Evolutionary conservation across 2,113 vertebrate species (phyloP).

Genomic region (Coregonus clupeaformis): DNA sequence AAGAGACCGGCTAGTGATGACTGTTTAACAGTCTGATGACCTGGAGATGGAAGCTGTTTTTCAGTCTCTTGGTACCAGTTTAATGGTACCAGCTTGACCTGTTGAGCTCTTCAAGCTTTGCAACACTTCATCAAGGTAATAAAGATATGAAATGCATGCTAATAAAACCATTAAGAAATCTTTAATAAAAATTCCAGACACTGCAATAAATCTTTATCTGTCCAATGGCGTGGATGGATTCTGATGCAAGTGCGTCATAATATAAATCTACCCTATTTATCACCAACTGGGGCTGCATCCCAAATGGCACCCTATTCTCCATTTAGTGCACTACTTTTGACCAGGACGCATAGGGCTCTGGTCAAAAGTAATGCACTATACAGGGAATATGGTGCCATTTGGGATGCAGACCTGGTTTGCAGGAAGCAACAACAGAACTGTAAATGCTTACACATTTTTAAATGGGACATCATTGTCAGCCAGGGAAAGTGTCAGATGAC

Average conservation of each 20-base stretch:
- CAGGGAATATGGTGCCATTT: too few relatives aligned
- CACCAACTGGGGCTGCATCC: background rate
- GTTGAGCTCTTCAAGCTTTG: background rate
- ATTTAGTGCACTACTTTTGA: too few relatives aligned
- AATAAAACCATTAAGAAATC: constrained; percentile 13
- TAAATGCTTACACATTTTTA: background rate
- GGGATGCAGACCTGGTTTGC: too few relatives aligned
- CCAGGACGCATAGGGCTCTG: too few relatives aligned
- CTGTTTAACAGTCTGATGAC: too few relatives aligned
- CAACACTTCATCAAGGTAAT: background rate
- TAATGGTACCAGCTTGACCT: too few relatives aligned
- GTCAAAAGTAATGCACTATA: too few relatives aligned
- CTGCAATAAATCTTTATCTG: constrained; percentile 27
- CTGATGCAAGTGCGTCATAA: background rate
- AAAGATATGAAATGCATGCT: constrained; percentile 9
- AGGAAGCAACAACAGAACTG: too few relatives aligned
- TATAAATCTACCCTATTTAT: background rate
- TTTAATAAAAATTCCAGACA: constrained; percentile 40
- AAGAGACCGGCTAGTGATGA: too few relatives aligned
- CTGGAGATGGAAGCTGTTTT: too few relatives aligned
- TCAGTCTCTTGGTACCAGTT: too few relatives aligned
- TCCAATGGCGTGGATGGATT: constrained; percentile 16
- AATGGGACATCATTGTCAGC: background rate
- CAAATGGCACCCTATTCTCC: too few relatives aligned
- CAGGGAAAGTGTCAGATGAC: background rate